Evolutionary conservation across 2,797 vertebrate genomes (phyloP).

Genomic region (Gallirallus australis): DNA sequence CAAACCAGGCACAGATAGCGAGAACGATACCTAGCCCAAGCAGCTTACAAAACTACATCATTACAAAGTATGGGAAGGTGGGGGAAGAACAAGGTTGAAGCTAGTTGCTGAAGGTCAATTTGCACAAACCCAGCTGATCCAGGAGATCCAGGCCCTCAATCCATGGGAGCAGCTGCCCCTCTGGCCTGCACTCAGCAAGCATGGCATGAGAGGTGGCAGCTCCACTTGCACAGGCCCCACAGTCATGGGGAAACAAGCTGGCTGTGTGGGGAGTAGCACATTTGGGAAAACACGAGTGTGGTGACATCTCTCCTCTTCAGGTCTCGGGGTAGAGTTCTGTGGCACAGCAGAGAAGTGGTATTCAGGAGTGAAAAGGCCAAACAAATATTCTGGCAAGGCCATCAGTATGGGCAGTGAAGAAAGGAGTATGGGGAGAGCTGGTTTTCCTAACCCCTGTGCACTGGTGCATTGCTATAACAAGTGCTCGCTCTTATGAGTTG

Average conservation of each 20-base stretch:
- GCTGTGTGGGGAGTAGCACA: not conserved
- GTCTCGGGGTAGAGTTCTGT: not conserved
- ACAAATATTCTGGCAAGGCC: not conserved
- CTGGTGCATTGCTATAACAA: rapidly evolving
- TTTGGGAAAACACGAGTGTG: not conserved
- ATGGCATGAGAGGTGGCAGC: rapidly evolving
- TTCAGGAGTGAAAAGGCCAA: not conserved
- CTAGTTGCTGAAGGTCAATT: not conserved
- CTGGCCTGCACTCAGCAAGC: not conserved
- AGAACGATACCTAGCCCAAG: slow-evolving; percentile 1
- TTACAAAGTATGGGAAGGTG: not conserved
- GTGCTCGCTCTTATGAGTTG: not conserved
- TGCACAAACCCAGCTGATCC: not conserved
- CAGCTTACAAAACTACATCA: slow-evolving; percentile 28
- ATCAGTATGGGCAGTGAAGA: not conserved
- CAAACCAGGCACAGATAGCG: slow-evolving; percentile 49
- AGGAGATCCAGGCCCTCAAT: not conserved
- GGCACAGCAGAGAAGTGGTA: not conserved
- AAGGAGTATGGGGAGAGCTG: not conserved
- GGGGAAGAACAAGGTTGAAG: slow-evolving; percentile 23
- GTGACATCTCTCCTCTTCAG: not conserved
- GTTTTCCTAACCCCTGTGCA: not conserved
- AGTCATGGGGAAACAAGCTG: not conserved
- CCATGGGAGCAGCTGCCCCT: not conserved
- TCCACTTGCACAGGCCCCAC: rapidly evolving